Percentiles rank a stretch among this genome's conserved stretches.
Evolutionary conservation across 2,888 invertebrate species (phyloP).

Genomic region (Drosophila kambysellisi): DNA sequence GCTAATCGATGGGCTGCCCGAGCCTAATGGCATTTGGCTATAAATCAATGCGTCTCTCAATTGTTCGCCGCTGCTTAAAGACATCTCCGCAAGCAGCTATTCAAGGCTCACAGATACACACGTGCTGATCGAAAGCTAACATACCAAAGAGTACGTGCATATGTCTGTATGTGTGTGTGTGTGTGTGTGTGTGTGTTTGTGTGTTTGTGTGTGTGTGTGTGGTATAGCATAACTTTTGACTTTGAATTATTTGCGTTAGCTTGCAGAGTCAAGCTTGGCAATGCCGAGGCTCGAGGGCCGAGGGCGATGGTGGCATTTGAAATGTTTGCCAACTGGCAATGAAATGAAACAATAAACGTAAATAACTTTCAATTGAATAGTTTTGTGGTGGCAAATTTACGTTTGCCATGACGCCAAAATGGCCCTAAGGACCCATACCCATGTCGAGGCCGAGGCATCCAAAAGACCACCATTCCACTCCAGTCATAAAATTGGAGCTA

Average conservation of each 20-base stretch:
- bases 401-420: constrained; percentile 60
- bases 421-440: constrained; percentile 24
- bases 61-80: constrained; percentile 40
- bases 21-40: constrained; percentile 73
- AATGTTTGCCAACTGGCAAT: constrained; percentile 66
- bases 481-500: constrained; percentile 43
- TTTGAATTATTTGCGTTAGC: constrained; percentile 34
- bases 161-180: neutral
- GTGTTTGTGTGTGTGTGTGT: neutral
- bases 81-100: constrained; percentile 9
- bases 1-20: constrained; percentile 75
- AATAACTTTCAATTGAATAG: constrained; percentile 82
- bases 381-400: constrained; percentile 78
- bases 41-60: constrained; percentile 68
- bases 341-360: constrained; percentile 78
- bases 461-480: constrained; percentile 11
- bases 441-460: constrained; percentile 17
- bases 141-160: neutral
- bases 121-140: constrained; percentile 29
- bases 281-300: neutral
- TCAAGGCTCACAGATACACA: neutral
- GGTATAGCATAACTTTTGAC: constrained; percentile 31
- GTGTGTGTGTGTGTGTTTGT: neutral
- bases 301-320: constrained; percentile 17
- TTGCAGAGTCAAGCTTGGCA: neutral